Conservation (phyloP, 1,140 invertebrate genomes). For the Drosophila teissieri region DNA sequence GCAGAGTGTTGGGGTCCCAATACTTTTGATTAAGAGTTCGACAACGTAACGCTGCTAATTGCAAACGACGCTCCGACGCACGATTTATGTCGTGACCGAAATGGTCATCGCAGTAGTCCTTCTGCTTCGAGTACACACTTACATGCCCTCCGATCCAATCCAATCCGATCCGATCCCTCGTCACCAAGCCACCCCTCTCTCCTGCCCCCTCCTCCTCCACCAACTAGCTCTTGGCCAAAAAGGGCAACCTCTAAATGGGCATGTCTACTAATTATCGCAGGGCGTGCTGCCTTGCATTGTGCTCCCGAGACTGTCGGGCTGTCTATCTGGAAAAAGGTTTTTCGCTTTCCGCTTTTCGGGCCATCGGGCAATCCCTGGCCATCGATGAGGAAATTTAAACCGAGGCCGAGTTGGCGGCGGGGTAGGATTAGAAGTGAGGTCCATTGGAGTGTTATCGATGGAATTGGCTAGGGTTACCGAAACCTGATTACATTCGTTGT, state of each 20-base stretch:
- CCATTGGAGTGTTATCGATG: conserved; percentile 49
- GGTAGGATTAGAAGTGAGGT: conserved; percentile 22
- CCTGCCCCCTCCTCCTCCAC: neutral
- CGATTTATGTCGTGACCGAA: conserved; percentile 75
- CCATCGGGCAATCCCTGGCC: neutral
- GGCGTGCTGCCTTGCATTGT: conserved; percentile 51
- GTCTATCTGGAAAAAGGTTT: conserved; percentile 32
- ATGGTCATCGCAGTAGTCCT: conserved; percentile 38
- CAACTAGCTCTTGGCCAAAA: conserved; percentile 15
- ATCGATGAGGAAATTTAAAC: conserved; percentile 37
- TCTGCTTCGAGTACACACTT: neutral
- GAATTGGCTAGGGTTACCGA: conserved; percentile 43
- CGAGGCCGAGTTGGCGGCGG: neutral
- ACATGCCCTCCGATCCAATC: neutral
- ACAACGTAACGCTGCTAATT: conserved; percentile 76
- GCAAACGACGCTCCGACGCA: conserved; percentile 72
- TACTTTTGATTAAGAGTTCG: conserved; percentile 82
- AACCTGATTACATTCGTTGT: conserved; percentile 49
- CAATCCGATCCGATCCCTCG: neutral
- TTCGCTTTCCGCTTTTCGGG: conserved; percentile 10
- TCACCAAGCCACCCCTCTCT: neutral
- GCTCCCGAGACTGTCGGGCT: conserved; percentile 34
- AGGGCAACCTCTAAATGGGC: conserved; percentile 66
- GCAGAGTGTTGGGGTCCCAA: conserved; percentile 68
- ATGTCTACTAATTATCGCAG: conserved; percentile 72